Evolutionary conservation across 2,888 invertebrate genomes (phyloP).

Genomic region (Calliphora vomitoria): DNA sequence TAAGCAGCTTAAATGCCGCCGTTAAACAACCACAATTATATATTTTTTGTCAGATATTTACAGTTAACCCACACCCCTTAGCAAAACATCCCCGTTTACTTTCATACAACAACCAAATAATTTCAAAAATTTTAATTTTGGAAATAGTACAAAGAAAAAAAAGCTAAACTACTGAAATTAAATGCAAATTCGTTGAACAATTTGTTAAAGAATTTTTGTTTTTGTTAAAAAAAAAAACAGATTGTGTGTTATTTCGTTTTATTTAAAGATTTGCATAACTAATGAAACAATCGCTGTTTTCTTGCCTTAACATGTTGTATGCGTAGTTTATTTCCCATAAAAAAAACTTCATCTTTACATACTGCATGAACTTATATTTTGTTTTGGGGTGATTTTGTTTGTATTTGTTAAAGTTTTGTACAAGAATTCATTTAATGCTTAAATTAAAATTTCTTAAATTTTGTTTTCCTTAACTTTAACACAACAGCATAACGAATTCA

Average conservation of each 20-base stretch:
- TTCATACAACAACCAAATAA: slow-evolving; percentile 1
- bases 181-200: slow-evolving; percentile 67
- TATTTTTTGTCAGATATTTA: slow-evolving; percentile 21
- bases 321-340: neutral
- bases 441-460: slow-evolving; percentile 66
- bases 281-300: slow-evolving; percentile 59
- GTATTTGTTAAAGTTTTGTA: slow-evolving; percentile 27
- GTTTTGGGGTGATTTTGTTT: slow-evolving; percentile 50
- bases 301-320: slow-evolving; percentile 6
- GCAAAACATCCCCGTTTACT: slow-evolving; percentile 30
- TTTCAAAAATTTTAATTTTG: slow-evolving; percentile 61
- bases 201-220: slow-evolving; percentile 58
- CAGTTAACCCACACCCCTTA: slow-evolving; percentile 27
- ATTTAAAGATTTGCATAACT: slow-evolving; percentile 74
- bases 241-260: slow-evolving; percentile 57
- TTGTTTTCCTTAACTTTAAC: slow-evolving; percentile 30
- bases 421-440: slow-evolving; percentile 26
- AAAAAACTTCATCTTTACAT: slow-evolving; percentile 38
- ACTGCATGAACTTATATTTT: neutral
- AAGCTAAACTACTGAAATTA: slow-evolving; percentile 44
- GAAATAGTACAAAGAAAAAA: slow-evolving; percentile 22
- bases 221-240: neutral
- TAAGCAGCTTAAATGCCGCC: slow-evolving; percentile 64
- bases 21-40: slow-evolving; percentile 66
- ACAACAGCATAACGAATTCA: slow-evolving; percentile 70